These are phyloP conservation scores for Mohoua ochrocephala DNA, from an alignment of 2,113 vertebrate genomes.

Conservation along the genomic window DNA sequence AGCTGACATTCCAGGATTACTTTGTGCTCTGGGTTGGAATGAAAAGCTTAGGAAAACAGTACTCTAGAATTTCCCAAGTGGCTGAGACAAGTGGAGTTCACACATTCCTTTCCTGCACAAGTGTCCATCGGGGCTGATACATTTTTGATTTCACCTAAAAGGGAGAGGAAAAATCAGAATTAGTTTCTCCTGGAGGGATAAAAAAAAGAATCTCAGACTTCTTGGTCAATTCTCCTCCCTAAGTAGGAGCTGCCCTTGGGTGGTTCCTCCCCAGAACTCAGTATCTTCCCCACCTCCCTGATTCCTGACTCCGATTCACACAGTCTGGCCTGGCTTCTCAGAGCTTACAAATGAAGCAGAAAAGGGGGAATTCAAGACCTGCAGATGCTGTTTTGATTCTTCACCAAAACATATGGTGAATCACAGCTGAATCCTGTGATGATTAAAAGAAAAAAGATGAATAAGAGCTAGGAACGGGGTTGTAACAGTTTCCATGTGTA, in stretches of 20 bases:
- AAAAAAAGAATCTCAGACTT: not conserved
- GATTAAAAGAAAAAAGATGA: constrained; percentile 33
- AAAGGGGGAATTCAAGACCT: not conserved
- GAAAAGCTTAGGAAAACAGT: not conserved
- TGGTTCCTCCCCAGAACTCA: not conserved
- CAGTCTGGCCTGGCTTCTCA: not conserved
- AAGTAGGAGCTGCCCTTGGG: not conserved
- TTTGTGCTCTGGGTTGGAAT: not conserved
- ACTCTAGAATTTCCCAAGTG: not conserved
- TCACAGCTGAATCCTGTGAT: not conserved
- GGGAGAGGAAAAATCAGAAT: not conserved
- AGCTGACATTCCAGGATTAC: not conserved
- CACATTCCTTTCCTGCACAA: not conserved
- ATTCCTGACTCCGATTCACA: not conserved
- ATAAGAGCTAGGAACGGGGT: not conserved
- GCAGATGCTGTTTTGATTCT: constrained; percentile 33
- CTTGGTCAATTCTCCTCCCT: not conserved
- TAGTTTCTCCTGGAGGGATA: not conserved
- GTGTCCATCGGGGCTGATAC: not conserved
- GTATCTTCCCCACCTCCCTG: not conserved
- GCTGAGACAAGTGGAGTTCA: not conserved
- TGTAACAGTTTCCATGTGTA: constrained; percentile 64
- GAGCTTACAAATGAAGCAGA: not conserved
- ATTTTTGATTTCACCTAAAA: not conserved
- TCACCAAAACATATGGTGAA: constrained; percentile 5